Conservation (phyloP, 2,888 invertebrate species). For the Latrodectus hesperus region DNA sequence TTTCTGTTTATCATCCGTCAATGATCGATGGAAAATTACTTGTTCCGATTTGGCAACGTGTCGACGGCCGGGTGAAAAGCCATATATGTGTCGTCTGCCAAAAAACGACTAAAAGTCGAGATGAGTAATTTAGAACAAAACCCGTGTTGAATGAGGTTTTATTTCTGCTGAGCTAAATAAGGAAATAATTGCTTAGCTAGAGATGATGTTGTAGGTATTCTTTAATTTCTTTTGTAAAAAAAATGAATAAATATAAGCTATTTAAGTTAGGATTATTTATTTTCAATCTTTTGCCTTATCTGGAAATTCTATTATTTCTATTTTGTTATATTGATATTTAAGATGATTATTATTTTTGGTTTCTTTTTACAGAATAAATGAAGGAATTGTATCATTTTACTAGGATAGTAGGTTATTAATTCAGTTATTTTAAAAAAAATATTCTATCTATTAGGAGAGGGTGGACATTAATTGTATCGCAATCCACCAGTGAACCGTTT, state of each 20-base stretch:
- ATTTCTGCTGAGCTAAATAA: not conserved
- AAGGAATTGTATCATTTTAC: too few relatives aligned
- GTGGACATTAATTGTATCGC: too few relatives aligned
- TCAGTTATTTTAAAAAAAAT: too few relatives aligned
- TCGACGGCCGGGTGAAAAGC: constrained; percentile 12
- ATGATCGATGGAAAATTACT: constrained; percentile 19
- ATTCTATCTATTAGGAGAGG: too few relatives aligned
- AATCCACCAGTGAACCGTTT: too few relatives aligned
- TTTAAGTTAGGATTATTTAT: too few relatives aligned
- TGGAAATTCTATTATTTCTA: too few relatives aligned
- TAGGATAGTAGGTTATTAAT: too few relatives aligned
- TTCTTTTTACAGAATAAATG: too few relatives aligned
- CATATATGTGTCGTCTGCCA: constrained; percentile 25
- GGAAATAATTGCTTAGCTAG: not conserved
- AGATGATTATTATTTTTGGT: too few relatives aligned
- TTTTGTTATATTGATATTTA: too few relatives aligned
- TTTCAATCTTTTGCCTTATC: too few relatives aligned
- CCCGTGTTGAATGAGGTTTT: not conserved
- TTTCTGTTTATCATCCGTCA: constrained; percentile 14
- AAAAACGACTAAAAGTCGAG: constrained; percentile 21
- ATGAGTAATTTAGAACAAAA: constrained; percentile 35
- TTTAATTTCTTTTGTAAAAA: not conserved
- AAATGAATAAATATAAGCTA: not conserved
- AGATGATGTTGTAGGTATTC: not conserved
- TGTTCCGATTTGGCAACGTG: constrained; percentile 8